A percentile compares a stretch with the other conserved stretches of the same genome.
Evolutionary conservation across 2,113 vertebrate genomes (phyloP).

Genomic region (Xenus cinereus): DNA sequence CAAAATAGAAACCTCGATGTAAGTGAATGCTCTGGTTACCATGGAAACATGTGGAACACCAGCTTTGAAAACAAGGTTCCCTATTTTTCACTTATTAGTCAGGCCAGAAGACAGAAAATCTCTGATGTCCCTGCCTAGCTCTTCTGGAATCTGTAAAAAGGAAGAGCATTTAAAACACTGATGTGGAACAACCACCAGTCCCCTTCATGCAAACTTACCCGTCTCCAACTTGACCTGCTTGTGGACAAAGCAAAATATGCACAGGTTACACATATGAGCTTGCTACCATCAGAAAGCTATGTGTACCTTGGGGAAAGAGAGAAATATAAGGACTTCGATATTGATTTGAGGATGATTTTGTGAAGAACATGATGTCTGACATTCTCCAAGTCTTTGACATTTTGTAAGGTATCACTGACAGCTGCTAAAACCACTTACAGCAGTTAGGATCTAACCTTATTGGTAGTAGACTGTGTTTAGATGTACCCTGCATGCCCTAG

Average conservation of each 20-base stretch:
- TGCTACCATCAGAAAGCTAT: background rate
- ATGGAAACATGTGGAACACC: background rate
- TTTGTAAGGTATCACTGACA: background rate
- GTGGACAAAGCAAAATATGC: background rate
- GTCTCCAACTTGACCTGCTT: background rate
- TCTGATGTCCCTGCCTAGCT: background rate
- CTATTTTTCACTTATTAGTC: background rate
- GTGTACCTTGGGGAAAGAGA: background rate
- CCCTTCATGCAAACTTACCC: background rate
- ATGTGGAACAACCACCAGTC: background rate
- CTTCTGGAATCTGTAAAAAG: background rate
- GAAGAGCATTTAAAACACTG: background rate
- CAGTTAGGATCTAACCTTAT: background rate
- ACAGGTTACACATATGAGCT: background rate
- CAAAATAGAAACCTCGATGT: background rate
- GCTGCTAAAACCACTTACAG: background rate
- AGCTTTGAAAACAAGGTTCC: background rate
- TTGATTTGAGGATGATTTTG: background rate
- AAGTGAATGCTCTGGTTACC: slow-evolving; percentile 2
- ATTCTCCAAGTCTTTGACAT: background rate
- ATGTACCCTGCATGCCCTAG: background rate
- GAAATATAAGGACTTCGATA: background rate
- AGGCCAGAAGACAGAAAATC: background rate
- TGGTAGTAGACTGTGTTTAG: background rate
- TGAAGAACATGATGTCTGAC: background rate